Base-by-base conservation (phyloP, 2,797 vertebrate genomes). In the Melanotaenia pygmaea region DNA sequence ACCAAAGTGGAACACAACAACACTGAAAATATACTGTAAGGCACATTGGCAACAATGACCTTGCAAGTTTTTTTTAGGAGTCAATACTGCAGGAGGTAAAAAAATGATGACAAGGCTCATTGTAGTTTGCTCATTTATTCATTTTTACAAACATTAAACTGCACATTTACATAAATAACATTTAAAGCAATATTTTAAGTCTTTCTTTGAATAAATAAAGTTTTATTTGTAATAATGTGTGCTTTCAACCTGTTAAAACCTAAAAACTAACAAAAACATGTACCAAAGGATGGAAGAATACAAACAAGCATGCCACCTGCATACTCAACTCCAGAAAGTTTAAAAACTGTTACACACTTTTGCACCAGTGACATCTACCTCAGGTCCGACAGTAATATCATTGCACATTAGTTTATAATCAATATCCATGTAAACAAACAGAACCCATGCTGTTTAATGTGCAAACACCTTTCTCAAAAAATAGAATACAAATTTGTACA, bases 121-220 rank as follows among this genome's bases (percentile, higher is more conserved):
- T 67, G 59, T 9, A 75, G 24, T 70, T 77, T 50, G 50, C 32
- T 76, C 10, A 30, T 89, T 88, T 75, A 70, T n/a, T 75, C 54
- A 14, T 45, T 4, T 67, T 47, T 76, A 90, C 81, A 92, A 92
- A 92, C 85, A 90, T 37, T 76, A 74, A 88, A 92, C 89, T 86
- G 85, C 89, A 88, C 87, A 81, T 84, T 80, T 85, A 87, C 72
- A 86, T 81, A 85, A 86, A 86, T 84, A 85, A 87, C 85, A 87
- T 70, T 82, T 86, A 73, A 28, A 86, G 3, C 63, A 74, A 76
- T 74, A 12, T 60, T 78, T 51, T n/a, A 56, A 68, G 51, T 76
- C 38, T 89, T 54, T 87, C 54, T 78, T 83, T 70, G 86, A 85
- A 88, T 88, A 85, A 77, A 84, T 72, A 30, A 73, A 0, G 60